Evolutionary conservation across 2,113 vertebrate species (phyloP).

Genomic region (Formicarius rufipectus): DNA sequence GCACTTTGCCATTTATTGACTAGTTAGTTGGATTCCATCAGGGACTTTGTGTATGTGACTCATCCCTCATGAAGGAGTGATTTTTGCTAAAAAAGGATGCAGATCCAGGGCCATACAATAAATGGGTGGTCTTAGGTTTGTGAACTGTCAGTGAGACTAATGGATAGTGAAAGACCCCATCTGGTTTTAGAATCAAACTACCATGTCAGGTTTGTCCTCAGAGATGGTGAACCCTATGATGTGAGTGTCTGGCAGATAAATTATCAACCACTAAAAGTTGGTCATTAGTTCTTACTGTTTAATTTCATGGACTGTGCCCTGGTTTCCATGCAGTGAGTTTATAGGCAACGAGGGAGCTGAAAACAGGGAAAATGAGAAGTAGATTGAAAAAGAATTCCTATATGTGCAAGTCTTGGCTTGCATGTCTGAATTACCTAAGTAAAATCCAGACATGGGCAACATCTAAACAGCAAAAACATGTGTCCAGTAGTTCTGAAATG

Average conservation of each 20-base stretch:
- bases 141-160: background rate
- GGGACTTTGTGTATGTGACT: background rate
- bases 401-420: background rate
- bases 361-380: background rate
- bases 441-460: background rate
- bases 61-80: background rate
- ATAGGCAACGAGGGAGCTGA: background rate
- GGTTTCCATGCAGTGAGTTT: background rate
- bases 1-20: background rate
- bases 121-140: background rate
- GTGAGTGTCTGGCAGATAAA: background rate
- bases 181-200: background rate
- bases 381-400: background rate
- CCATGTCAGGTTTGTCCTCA: background rate
- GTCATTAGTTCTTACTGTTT: conserved; percentile 1
- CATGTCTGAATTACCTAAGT: background rate
- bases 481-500: background rate
- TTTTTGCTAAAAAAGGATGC: background rate
- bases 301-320: conserved; percentile 18
- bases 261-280: background rate
- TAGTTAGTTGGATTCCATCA: background rate
- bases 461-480: background rate
- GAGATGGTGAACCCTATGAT: background rate
- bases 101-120: background rate
- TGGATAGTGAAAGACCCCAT: background rate